Conservation (phyloP, 1,140 invertebrate species). For the Drosophila tropicalis region DNA sequence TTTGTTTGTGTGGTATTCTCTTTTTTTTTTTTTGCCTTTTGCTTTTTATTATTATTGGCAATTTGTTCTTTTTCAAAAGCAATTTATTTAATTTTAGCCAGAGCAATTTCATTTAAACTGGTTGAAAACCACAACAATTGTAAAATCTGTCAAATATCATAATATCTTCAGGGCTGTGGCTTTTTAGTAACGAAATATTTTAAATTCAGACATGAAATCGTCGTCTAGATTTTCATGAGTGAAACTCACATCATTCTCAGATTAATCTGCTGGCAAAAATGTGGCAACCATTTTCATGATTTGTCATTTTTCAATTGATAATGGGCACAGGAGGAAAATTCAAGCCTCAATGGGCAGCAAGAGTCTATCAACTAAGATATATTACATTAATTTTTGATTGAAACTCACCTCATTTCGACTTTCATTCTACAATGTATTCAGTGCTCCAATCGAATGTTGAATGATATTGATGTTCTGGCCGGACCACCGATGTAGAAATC, state of each 20-base stretch:
- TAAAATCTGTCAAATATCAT: neutral
- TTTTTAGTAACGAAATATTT: neutral
- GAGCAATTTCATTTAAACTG: neutral
- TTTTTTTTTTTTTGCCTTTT: neutral
- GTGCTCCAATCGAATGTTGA: conserved; percentile 46
- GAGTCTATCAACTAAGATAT: neutral
- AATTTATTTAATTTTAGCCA: conserved; percentile 2
- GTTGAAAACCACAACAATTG: neutral
- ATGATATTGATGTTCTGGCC: conserved; percentile 20
- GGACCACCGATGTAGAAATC: neutral
- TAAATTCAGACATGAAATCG: no score
- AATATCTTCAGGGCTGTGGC: neutral
- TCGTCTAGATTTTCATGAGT: no score
- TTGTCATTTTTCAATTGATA: no score
- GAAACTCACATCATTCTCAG: no score
- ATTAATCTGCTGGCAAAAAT: no score
- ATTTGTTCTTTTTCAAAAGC: conserved; percentile 4
- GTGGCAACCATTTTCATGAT: no score
- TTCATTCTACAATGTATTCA: conserved; percentile 65
- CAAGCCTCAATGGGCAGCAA: no score
- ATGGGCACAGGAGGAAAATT: no score
- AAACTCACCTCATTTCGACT: conserved; percentile 69
- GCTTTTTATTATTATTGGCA: neutral
- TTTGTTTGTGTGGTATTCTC: conserved; percentile 12
- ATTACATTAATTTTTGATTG: conserved; percentile 3